Evolutionary conservation across 2,113 vertebrate species (phyloP), one percentile per base, ranked within the genome.

Genomic region (Zosterops pallidus): DNA sequence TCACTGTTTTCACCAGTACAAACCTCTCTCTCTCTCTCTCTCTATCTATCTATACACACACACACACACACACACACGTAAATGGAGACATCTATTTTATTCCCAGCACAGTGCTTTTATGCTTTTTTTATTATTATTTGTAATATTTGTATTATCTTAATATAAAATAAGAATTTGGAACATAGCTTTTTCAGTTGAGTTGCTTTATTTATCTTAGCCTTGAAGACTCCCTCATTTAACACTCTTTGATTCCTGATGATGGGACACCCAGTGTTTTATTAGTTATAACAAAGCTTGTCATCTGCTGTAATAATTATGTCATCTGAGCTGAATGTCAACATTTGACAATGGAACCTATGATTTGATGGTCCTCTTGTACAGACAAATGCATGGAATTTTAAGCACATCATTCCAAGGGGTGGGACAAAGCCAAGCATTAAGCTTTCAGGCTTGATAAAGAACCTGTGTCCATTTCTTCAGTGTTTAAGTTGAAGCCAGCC

Each of bases 401-500:
- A 96, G 71, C 41, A 81, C 24, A 94, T 24, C 52, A 60, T 93
- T 74, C 92, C 39, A 77, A 84, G 57, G 68, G 20, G 60, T 14
- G 28, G 64, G 55, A 78, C 76, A 93, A 88, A 90, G 42, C 44
- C 68, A 81, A 70, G 50, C 69, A 83, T 42, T 22, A 15, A 86
- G 65, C 37, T 76, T 75, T 86, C 19, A 37, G 53, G 14, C 65
- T 93, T 80, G 76, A 88, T 96, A 80, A 80, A 92, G 82, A 96
- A 60, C 44, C 49, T 67, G 18, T 75, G 52, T 62, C 60, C 53
- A 18, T 92, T 93, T 77, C 56, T 95, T 83, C 83, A 81, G 25
- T 90, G 77, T 96, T 96, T 84, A 92, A 90, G 46, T 82, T 90
- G 77, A 90, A 93, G 37, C 60, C 56, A 86, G 39, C 53, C 69